Evolutionary conservation across 2,113 vertebrate species (phyloP), one percentile per base, ranked within the genome.

Genomic region (Seriola aureovittata): DNA sequence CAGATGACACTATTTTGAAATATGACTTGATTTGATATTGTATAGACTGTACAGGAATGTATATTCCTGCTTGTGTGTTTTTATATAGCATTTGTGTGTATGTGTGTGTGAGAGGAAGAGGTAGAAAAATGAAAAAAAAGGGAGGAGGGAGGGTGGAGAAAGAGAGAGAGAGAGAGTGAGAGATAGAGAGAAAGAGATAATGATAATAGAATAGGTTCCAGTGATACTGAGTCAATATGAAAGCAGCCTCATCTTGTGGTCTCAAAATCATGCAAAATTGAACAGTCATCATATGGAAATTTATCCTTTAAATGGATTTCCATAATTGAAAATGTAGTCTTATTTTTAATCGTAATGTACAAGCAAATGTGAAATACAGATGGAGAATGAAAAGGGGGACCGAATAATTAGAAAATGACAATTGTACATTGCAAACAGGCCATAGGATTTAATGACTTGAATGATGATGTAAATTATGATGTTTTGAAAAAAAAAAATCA

Each of bases 1-100:
- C 91, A 93, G 94, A 94, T 93, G 90, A 92, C 87, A 94, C 94
- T 94, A 94, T 94, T 94, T 94, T 94, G 88, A 94, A 94, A 94
- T 93, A 93, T 93, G 92, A 93, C 91, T 93, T 92, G 90, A 93
- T 94, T 94, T 94, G 92, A 92, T 94, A 94, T 93, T 94, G 94
- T 94, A 94, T 88, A 94, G 92, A 88, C 90, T 90, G 91, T 93
- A 91, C 89, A 84, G 93, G 93, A 88, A 91, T 88, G 85, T 74
- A 55, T 75, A 90, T 93, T 94, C 91, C 92, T 93, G 92, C 87
- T 93, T 89, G 84, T 93, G 92, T 91, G 89, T 92, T 94, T 94
- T 94, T 94, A 92, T 93, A 93, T 91, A 84, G 85, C 88, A 91
- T 89, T 87, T 78, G 81, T 89, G 91, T 83, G 89, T 57, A 78